Evolutionary conservation across 35 echinoderm and acorn worm genomes (phyloP).

Genomic region (Eucidaris tribuloides): DNA sequence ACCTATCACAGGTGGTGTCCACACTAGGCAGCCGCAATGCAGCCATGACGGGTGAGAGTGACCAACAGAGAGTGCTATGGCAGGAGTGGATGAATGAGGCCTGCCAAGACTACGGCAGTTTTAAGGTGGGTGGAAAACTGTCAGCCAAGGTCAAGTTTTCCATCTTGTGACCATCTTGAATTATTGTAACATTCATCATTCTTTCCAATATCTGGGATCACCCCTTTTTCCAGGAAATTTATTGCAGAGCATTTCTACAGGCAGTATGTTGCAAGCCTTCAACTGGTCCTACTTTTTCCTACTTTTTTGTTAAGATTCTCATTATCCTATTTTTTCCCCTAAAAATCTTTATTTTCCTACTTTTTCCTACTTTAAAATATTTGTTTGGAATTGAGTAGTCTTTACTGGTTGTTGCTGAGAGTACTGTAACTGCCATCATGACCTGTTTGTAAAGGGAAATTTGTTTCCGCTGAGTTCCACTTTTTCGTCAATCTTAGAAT

Average conservation of each 20-base stretch:
- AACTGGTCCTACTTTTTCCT: neutral
- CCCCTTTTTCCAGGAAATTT: neutral
- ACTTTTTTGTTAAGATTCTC: too few species aligned
- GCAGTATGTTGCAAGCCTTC: neutral
- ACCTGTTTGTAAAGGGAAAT: too few species aligned
- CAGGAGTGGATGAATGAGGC: neutral
- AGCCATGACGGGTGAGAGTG: constrained; percentile 10
- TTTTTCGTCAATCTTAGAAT: too few species aligned
- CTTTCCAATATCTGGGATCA: neutral
- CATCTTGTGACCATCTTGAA: neutral
- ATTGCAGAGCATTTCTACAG: neutral
- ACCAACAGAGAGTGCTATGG: neutral
- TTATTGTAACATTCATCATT: neutral
- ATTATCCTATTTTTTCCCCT: too few species aligned
- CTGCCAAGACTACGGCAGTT: neutral
- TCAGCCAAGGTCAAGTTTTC: neutral
- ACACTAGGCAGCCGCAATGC: constrained; percentile 2
- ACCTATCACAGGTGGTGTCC: constrained; percentile 10
- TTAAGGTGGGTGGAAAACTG: constrained; percentile 5
- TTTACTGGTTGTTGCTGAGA: too few species aligned
- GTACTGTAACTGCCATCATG: too few species aligned
- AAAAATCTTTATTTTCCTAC: too few species aligned
- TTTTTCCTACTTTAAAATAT: too few species aligned
- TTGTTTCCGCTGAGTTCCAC: too few species aligned
- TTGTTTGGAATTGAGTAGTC: too few species aligned